Evolutionary conservation across 2,113 vertebrate species (phyloP).

Genomic region (Limnothrissa miodon): DNA sequence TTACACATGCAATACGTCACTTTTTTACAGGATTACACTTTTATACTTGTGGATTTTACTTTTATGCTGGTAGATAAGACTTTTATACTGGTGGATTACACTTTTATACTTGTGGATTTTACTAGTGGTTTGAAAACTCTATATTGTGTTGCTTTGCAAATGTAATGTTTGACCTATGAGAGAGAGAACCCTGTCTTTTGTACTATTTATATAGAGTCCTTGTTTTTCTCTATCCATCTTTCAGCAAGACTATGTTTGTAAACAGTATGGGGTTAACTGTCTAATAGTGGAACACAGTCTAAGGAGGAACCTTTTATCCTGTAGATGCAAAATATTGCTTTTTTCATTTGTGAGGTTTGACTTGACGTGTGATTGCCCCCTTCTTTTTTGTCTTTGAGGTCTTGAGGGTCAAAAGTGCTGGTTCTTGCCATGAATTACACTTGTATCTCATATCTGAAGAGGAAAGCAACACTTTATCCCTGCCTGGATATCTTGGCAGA

Average conservation of each 20-base stretch:
- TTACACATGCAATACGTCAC: not conserved
- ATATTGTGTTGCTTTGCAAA: not conserved
- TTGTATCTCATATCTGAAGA: not conserved
- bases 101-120: too few relatives aligned
- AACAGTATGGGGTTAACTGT: not conserved
- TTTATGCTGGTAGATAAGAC: not conserved
- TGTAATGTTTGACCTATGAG: not conserved
- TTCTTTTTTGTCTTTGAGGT: not conserved
- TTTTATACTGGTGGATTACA: not conserved
- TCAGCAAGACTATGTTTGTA: not conserved
- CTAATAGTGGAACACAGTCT: not conserved
- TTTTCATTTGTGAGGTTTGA: too few relatives aligned
- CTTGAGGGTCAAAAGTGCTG: not conserved
- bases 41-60: not conserved
- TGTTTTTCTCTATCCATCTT: not conserved
- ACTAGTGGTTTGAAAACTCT: not conserved
- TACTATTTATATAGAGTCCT: too few relatives aligned
- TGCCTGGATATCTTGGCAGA: not conserved
- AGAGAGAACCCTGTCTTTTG: too few relatives aligned
- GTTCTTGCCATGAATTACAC: not conserved
- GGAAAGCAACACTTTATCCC: not conserved
- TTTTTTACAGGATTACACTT: too few relatives aligned
- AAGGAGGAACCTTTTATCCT: too few relatives aligned
- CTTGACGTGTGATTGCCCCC: too few relatives aligned
- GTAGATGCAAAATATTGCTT: too few relatives aligned